Evolutionary conservation across 2,888 invertebrate genomes (phyloP), one percentile per base, ranked within the genome.

Genomic region (Oegoconia quadripuncta): DNA sequence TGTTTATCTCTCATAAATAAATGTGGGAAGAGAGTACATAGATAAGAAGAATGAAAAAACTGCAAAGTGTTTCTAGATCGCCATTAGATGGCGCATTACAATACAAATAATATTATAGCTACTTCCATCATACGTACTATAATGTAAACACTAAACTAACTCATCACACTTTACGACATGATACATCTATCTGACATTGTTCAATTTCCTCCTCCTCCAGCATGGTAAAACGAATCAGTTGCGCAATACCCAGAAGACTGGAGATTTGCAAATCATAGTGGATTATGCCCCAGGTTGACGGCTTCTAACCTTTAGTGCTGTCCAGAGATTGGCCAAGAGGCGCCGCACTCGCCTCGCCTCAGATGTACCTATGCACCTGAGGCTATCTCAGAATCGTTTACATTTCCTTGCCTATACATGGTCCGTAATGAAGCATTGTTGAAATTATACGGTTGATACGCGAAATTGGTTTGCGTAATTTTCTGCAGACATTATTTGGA

Each of bases 291-390:
- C 42, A 46, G 48, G 53, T 51, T 51, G 52, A 39, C 39, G 44
- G 38, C 51, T 41, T 53, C 46, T 66, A 56, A 65, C 68, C 64
- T 67, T 64, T 63, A 25, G 42, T 40, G 45, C 44, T 46, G 63
- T 62, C 63, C 67, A 66, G 61, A 52, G 57, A 57, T 72, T 68
- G 55, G 56, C 55, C 50, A 66, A 69, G 42, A 42, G 29, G 36
- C 25, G 48, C 38, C 31, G 37, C 23, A 37, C 45, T 35, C 35
- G 40, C 39, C 41, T 43, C 26, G 42, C 43, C 34, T 20, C 35
- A 34, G 40, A 46, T 37, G 33, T 12, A 40, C 34, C 39, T n/a
- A n/a, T n/a, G 39, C 48, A 33, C 37, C 43, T 50, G 25, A 34
- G 39, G 32, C 31, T 44, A 41, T 43, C 39, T 42, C 33, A 42